Evolutionary conservation across 2,113 vertebrate genomes (phyloP).

Genomic region (Podarcis muralis): DNA sequence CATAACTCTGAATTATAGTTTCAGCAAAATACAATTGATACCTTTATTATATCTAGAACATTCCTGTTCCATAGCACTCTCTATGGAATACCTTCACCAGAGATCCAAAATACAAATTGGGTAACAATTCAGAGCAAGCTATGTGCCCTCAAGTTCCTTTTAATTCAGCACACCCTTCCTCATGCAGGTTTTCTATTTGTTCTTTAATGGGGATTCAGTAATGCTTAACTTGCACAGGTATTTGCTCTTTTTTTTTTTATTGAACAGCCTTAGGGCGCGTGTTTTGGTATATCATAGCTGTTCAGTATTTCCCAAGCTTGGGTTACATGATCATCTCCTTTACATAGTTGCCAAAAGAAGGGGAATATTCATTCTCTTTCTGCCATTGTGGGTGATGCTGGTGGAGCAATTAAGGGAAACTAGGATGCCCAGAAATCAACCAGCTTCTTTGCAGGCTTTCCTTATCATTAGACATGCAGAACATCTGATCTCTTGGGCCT

Average conservation of each 20-base stretch:
- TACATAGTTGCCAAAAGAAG: neutral
- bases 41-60: neutral
- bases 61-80: neutral
- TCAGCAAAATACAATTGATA: neutral
- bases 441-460: constrained; percentile 8
- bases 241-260: neutral
- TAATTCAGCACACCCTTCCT: neutral
- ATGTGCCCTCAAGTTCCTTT: neutral
- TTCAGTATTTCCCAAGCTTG: neutral
- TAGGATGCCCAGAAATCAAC: neutral
- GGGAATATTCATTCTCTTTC: neutral
- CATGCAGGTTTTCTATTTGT: neutral
- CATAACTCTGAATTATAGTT: neutral
- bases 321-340: neutral
- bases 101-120: neutral
- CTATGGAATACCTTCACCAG: neutral
- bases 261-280: neutral
- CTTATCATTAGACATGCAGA: constrained; percentile 14
- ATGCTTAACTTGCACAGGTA: neutral
- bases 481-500: constrained; percentile 57
- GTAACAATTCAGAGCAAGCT: neutral
- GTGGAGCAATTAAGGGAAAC: neutral
- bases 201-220: neutral
- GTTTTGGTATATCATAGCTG: neutral
- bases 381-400: neutral